Evolutionary conservation across 2,888 invertebrate genomes (phyloP), one percentile per base, ranked within the genome.

Genomic region (Dyspetes luteomarginatus): DNA sequence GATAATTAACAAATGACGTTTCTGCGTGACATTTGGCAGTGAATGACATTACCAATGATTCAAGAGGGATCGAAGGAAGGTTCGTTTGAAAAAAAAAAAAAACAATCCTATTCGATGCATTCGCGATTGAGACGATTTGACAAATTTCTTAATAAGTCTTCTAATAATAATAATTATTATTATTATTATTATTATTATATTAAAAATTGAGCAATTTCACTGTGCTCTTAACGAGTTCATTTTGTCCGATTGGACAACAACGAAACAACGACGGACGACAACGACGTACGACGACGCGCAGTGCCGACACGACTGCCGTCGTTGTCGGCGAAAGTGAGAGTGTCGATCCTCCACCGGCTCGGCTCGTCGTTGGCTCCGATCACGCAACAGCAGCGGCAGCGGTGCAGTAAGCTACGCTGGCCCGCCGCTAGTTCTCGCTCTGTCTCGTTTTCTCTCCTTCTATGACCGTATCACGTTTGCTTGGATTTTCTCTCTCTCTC

Each of bases 271-370:
- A 9, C 2, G 17, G 28, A n/a, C 12, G 26, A 76, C 78, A 73
- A 55, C 78, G 75, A 72, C 62, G 74, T 65, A 67, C 64, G 80
- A 68, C 86, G 84, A 82, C 85, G 84, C 81, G 82, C 85, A 85
- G 86, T 86, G 86, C 83, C 85, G 86, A 85, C 85, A 85, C 85
- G 87, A 86, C 89, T 88, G 90, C 89, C 89, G 89, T 89, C 90
- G 89, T 85, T 85, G 88, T 89, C 89, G 87, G 87, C 91, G 90
- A 91, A 91, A 91, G 91, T 90, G 90, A 91, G 91, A 91, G 91
- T 91, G 89, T 86, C 87, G 78, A 64, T 69, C 50, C 73, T 62
- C 43, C 55, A 84, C 85, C 83, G 85, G 82, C 74, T 82, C 45
- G 30, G 17, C 26, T 24, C 64, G 60, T 22, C 19, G 24, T 55